Evolutionary conservation across 2,888 invertebrate species (phyloP).

Genomic region (Chalcis sispes): DNA sequence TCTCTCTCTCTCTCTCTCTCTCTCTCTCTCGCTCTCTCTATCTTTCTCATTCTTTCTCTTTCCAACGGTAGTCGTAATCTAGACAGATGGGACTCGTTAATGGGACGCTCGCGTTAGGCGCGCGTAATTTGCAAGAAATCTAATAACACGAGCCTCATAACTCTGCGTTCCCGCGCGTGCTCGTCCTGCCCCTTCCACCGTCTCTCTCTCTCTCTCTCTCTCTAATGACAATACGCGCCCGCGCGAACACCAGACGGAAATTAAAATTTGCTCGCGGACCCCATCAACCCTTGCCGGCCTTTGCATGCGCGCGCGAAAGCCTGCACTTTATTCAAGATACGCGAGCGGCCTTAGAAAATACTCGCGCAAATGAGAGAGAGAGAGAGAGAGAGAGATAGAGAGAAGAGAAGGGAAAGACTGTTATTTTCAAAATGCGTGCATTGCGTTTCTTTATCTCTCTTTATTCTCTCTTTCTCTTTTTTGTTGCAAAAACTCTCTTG

Average conservation of each 20-base stretch:
- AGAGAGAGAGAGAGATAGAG: no score
- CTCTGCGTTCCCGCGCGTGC: conserved; percentile 59
- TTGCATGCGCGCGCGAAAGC: conserved; percentile 26
- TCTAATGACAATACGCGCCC: conserved; percentile 66
- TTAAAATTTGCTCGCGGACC: conserved; percentile 66
- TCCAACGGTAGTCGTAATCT: conserved; percentile 63
- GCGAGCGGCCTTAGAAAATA: conserved; percentile 42
- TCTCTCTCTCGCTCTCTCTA: no score
- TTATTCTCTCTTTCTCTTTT: background rate
- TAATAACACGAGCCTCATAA: conserved; percentile 67
- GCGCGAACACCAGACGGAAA: conserved; percentile 62
- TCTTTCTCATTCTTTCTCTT: no score
- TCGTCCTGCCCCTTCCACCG: background rate
- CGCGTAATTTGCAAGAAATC: conserved; percentile 71
- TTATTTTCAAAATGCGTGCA: conserved; percentile 32
- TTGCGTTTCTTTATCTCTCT: conserved; percentile 5
- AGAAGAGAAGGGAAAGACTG: no score
- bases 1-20: no score
- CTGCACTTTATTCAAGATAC: conserved; percentile 49
- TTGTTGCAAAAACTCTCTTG: background rate
- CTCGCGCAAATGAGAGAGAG: conserved; percentile 28
- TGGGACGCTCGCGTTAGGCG: conserved; percentile 66
- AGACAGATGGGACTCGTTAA: conserved; percentile 71
- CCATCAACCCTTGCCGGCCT: conserved; percentile 43
- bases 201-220: background rate